Base-by-base conservation (phyloP, 1,140 invertebrate species). In the Chelonus insularis region DNA sequence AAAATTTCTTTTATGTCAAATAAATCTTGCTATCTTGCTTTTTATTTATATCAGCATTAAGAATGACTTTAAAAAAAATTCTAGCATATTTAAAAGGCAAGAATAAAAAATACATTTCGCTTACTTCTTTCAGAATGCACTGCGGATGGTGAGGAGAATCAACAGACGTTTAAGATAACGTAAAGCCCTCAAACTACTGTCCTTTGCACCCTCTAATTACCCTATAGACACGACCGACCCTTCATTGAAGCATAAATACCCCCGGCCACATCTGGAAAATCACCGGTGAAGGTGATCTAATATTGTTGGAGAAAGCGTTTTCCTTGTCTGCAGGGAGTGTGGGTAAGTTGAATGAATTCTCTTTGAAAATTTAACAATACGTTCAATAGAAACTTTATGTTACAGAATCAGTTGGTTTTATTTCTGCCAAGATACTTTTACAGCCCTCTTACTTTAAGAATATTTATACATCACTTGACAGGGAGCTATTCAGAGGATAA, bases 191-290 rank as follows among this genome's bases (percentile, higher is more conserved):
- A 56, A 34, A 58, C 56, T 20, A 60, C 47, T 67, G 63, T 47
- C 68, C 68, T 68, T 76, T 72, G 69, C 76, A 75, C 78, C 78
- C 79, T 80, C 78, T 81, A 82, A 82, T 81, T 82, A 78, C 77
- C 72, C 74, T 71, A 72, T 72, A 79, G 75, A 70, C 70, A 64
- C 59, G 54, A 68, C 66, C 60, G 66, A 66, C 69, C 70, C 69
- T 72, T 75, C 73, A 68, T 75, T 73, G 72, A 74, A 64, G 57
- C 73, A 70, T 82, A 80, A 81, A 82, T 81, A 75, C 72, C 29
- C 54, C 59, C 56, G 63, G 64, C 34, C 68, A 66, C 76, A 74
- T 79, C 78, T 79, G 74, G 70, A 66, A 68, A 65, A 63, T 64
- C 48, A 48, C 57, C 62, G 66, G 72, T 68, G 70, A 71, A 73